Conservation (phyloP, 2,888 invertebrate species). For the Rhaphigaster nebulosa region DNA sequence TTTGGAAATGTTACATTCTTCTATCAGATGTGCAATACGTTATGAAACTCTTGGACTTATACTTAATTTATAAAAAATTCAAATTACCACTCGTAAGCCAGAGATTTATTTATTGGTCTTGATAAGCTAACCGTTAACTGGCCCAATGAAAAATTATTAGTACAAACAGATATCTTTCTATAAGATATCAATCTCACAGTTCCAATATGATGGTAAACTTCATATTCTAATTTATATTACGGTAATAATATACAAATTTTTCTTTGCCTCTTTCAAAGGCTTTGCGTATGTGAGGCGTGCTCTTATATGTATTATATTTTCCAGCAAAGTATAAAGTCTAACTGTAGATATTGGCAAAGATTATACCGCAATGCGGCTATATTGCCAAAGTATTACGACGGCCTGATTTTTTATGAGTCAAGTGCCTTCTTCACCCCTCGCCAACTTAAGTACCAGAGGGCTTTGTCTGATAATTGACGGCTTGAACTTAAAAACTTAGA, state of each 20-base stretch:
- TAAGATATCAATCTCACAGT: too few species aligned
- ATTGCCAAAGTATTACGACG: background rate
- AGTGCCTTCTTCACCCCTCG: background rate
- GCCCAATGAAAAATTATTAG: too few species aligned
- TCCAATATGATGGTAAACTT: too few species aligned
- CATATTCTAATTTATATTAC: background rate
- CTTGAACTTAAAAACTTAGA: background rate
- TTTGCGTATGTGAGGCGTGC: background rate
- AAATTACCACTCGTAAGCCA: too few species aligned
- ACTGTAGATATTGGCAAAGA: background rate
- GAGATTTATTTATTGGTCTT: too few species aligned
- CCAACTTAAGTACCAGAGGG: background rate
- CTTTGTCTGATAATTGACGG: background rate
- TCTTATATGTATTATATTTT: background rate
- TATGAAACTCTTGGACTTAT: too few species aligned
- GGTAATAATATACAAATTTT: background rate
- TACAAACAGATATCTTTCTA: too few species aligned
- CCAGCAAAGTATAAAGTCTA: background rate
- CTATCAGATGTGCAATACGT: too few species aligned
- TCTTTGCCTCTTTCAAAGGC: background rate
- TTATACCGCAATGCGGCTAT: constrained; percentile 11
- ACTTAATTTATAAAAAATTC: too few species aligned
- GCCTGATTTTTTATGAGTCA: background rate
- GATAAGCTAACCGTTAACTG: too few species aligned
- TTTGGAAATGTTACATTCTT: too few species aligned